Conservation (phyloP, 2,888 invertebrate genomes). For the Leptopilina syphax region DNA sequence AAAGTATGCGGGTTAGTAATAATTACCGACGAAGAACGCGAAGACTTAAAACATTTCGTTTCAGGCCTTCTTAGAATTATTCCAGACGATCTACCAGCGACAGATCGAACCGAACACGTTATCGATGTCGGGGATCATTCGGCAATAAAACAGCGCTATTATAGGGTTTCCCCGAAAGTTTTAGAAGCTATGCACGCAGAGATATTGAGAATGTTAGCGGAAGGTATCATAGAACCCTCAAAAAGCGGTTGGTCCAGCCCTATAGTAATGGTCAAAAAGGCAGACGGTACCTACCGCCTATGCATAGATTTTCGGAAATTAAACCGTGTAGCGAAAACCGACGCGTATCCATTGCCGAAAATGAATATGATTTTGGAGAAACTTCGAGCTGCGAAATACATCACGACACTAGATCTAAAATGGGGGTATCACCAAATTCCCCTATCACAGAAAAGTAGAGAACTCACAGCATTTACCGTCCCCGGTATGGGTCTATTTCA, state of each 20-base stretch:
- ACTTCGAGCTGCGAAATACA: no score
- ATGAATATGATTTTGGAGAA: slow-evolving; percentile 62
- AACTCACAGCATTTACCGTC: slow-evolving; percentile 64
- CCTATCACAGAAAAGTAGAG: slow-evolving; percentile 50
- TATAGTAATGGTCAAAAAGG: slow-evolving; percentile 39
- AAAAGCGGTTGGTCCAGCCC: slow-evolving; percentile 40
- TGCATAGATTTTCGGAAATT: slow-evolving; percentile 65
- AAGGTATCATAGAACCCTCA: slow-evolving; percentile 37
- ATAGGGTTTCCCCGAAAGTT: slow-evolving; percentile 10
- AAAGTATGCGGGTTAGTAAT: not conserved
- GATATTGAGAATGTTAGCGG: slow-evolving; percentile 4
- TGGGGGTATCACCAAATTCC: slow-evolving; percentile 64
- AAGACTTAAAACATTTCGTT: not conserved
- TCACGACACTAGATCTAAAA: no score
- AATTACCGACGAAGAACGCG: not conserved
- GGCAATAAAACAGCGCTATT: not conserved
- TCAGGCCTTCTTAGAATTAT: not conserved
- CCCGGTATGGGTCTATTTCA: slow-evolving; percentile 49
- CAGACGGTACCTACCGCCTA: slow-evolving; percentile 19
- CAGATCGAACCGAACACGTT: not conserved
- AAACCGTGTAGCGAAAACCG: slow-evolving; percentile 62
- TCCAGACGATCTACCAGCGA: not conserved
- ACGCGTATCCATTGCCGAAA: slow-evolving; percentile 66
- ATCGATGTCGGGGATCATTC: not conserved
- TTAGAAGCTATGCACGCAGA: slow-evolving; percentile 20